Evolutionary conservation across 2,113 vertebrate genomes (phyloP), one percentile per base, ranked within the genome.

Genomic region (Lonchura striata): DNA sequence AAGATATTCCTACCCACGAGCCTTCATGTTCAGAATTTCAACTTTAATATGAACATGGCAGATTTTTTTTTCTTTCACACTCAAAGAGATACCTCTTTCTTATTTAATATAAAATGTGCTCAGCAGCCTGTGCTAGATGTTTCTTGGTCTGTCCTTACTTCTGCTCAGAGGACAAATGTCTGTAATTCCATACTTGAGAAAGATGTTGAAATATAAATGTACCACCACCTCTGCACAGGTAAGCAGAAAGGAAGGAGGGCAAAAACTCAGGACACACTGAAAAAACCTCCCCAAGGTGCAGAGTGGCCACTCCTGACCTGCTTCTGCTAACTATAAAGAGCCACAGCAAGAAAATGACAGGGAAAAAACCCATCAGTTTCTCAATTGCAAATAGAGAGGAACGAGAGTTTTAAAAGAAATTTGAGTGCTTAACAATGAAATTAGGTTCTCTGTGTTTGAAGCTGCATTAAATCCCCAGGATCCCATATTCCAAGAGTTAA

Each of bases 1-100:
- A 72, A 94, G 65, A 50, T 79, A 84, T 54, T 87, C 89, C 46
- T 86, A 68, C 72, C 72, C 84, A 72, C 76, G 61, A 94, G 65
- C 50, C 60, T 90, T 69, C 44, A 46, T 31, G 95, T 95, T 96
- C 92, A 95, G 85, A 95, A 95, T 93, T 97, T 97, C 91, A 89
- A 16, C 37, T 95, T 95, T 94, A 91, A 53, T 87, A 91, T 11
- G 57, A 92, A 24, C 61, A 39, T 17, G 82, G 28, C 64, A 42
- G 77, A 35, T 9, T 52, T 74, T 18, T 68, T 50, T 50, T 74
- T 88, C 54, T 92, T 93, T 88, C 54, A 68, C 21, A 4, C 56
- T 49, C 68, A 68, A 77, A 92, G 33, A 83, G 49, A 82, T 68
- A 57, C 15, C 54, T 61, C 47, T 72, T 72, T 88, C 75, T 91